A percentile compares a stretch with the other conserved stretches of the same genome.
These are phyloP conservation scores for Neoseiulus cucumeris DNA, from an alignment of 1,140 invertebrate species.

Conservation along the genomic window DNA sequence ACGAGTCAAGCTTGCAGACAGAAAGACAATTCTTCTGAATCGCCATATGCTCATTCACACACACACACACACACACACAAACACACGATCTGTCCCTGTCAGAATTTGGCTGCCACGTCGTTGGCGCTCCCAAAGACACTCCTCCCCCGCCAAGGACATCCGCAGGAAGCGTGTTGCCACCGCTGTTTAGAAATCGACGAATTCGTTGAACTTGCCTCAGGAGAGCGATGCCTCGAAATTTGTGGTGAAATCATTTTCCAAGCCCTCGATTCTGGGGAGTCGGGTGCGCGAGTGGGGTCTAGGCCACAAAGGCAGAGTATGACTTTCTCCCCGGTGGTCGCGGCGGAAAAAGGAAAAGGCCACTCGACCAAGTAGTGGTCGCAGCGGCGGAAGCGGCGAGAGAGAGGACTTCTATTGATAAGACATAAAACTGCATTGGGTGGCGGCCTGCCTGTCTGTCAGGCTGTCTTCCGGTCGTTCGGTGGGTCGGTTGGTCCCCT, in stretches of 20 bases:
- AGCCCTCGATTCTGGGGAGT: too few relatives aligned
- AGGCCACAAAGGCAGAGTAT: background rate
- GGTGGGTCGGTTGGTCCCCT: background rate
- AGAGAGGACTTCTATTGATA: slow-evolving; percentile 6
- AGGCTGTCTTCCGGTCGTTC: background rate
- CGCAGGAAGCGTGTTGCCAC: background rate
- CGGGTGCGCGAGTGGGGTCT: too few relatives aligned
- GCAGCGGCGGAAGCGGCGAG: background rate
- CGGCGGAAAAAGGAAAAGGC: too few relatives aligned
- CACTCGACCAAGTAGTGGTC: background rate
- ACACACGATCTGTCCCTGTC: background rate
- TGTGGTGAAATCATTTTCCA: background rate
- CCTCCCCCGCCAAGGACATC: background rate
- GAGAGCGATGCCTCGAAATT: background rate
- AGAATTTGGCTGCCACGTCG: background rate
- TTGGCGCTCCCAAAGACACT: background rate
- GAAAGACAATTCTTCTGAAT: background rate
- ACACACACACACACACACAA: too few relatives aligned
- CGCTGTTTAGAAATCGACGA: background rate
- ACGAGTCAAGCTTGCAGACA: background rate
- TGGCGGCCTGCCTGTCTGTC: slow-evolving; percentile 2
- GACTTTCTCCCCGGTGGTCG: background rate
- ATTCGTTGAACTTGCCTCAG: background rate
- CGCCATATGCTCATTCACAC: background rate
- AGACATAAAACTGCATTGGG: slow-evolving; percentile 9